Evolutionary conservation across 2,113 vertebrate genomes (phyloP), one percentile per base, ranked within the genome.

Genomic region (Gymnorhina tibicen): DNA sequence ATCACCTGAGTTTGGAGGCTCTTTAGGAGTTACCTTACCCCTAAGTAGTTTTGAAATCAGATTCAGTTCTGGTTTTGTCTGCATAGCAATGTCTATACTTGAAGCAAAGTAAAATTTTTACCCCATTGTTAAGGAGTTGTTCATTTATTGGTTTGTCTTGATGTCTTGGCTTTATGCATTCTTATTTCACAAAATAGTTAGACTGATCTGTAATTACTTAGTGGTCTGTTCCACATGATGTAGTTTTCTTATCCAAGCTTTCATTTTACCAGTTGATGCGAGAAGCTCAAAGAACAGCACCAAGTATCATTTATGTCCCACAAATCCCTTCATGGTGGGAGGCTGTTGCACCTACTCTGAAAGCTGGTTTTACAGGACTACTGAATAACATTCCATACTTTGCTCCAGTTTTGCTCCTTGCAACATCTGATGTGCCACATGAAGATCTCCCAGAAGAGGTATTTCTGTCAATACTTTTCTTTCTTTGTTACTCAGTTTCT

Each of bases 291-390:
- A 98, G 98, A 79, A 99, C 98, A 42, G 98, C 99, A 58, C 99
- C 99, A 56, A 99, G 99, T 87, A 98, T 99, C 79, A 85, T 99
- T 49, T 99, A 99, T 95, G 96, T 99, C 77, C 99, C 99, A 83
- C 98, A 98, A 91, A 98, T 99, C 32, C 97, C 99, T 85, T 97
- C 96, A 42, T 99, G 99, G 99, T 99, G 99, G 99, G 99, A 99
- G 67, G 98, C 99, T 1, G 95, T 98, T 87, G 98, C 98, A 85
- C 95, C 95, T 19, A 98, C 98, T 2, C 56, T 99, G 85, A 99
- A 98, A 97, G 98, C 98, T 85, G 99, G 98, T 32, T 99, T 99
- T 96, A 98, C 98, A 69, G 98, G 98, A 87, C 97, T 99, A n/a
- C 97, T 99, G 50, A 97, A 98, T 77, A 98, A 97, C 68, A 99